Percentiles rank a stretch among this genome's conserved stretches.
These are phyloP conservation scores for Bembecia ichneumoniformis DNA, from an alignment of 2,888 invertebrate genomes.

Conservation along the genomic window DNA sequence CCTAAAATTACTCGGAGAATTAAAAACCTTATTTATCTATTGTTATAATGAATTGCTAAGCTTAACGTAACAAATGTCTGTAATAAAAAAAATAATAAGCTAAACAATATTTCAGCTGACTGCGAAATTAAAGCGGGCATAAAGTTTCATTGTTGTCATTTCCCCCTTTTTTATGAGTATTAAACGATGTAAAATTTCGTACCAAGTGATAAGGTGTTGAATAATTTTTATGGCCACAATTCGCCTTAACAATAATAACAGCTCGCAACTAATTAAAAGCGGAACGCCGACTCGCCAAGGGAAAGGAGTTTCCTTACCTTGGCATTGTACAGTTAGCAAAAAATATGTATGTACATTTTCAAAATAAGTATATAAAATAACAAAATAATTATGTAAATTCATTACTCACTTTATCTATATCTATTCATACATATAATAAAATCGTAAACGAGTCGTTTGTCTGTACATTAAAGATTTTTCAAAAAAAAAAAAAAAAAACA, in stretches of 20 bases:
- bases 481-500: too few species aligned
- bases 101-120: conserved; percentile 1
- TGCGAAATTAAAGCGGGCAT: background rate
- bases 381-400: too few species aligned
- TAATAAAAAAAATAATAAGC: background rate
- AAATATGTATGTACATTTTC: conserved; percentile 4
- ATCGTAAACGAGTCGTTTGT: too few species aligned
- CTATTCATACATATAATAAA: too few species aligned
- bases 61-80: background rate
- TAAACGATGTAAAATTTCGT: conserved; percentile 26
- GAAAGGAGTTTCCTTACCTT: conserved; percentile 45
- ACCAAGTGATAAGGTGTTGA: conserved; percentile 39
- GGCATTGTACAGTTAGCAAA: conserved; percentile 38
- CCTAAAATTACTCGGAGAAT: too few species aligned
- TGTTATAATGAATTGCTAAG: too few species aligned
- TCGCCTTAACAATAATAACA: conserved; percentile 61
- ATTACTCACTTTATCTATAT: too few species aligned
- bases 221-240: conserved; percentile 53
- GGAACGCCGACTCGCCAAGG: conserved; percentile 39
- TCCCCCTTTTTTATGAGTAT: conserved; percentile 5
- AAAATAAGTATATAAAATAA: too few species aligned
- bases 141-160: background rate
- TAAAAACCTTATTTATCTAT: too few species aligned
- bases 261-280: conserved; percentile 65
- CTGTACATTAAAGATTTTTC: too few species aligned